Evolutionary conservation across 2,113 vertebrate species (phyloP).

Genomic region (Falco punctatus): DNA sequence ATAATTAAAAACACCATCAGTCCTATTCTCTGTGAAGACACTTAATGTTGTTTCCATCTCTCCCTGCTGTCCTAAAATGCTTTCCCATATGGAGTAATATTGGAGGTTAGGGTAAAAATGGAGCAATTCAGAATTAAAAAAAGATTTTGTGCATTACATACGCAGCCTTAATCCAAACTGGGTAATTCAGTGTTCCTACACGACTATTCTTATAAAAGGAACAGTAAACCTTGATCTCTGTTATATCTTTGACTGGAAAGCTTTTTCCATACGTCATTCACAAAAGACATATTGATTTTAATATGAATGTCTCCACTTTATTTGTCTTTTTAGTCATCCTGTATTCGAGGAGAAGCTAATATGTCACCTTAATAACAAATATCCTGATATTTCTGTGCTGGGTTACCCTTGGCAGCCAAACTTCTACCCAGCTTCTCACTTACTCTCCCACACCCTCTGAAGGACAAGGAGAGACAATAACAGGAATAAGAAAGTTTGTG

Average conservation of each 20-base stretch:
- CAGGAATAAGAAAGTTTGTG: not conserved
- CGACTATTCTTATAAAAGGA: not conserved
- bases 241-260: not conserved
- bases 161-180: not conserved
- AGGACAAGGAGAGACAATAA: not conserved
- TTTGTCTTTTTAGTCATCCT: not conserved
- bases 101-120: slow-evolving; percentile 1
- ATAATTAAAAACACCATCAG: slow-evolving; percentile 52
- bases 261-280: not conserved
- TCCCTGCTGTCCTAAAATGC: not conserved
- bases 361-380: not conserved
- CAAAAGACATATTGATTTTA: not conserved
- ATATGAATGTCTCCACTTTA: not conserved
- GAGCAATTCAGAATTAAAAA: slow-evolving; percentile 25
- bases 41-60: not conserved
- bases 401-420: not conserved
- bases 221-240: not conserved
- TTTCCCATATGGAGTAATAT: slow-evolving; percentile 7
- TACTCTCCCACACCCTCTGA: accelerated
- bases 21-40: not conserved
- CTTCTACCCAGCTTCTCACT: not conserved
- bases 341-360: not conserved
- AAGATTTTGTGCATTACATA: slow-evolving; percentile 2
- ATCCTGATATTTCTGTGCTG: not conserved
- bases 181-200: not conserved